Evolutionary conservation across 2,797 vertebrate genomes (phyloP).

Genomic region (Aplochiton taeniatus): DNA sequence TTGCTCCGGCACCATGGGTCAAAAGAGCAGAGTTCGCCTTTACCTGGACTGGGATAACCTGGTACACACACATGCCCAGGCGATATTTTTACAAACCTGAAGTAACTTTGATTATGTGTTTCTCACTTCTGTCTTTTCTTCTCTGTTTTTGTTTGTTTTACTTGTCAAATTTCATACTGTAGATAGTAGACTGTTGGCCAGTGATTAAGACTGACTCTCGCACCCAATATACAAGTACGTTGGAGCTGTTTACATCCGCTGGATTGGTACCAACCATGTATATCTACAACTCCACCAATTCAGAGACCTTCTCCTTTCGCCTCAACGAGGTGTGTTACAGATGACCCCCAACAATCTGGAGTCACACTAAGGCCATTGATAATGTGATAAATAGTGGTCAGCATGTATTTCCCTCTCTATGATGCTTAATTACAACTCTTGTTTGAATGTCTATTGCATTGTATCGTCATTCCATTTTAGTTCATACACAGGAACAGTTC

Average conservation of each 20-base stretch:
- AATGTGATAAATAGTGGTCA: not conserved
- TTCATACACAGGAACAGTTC: not conserved
- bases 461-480: no score
- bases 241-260: constrained; percentile 9
- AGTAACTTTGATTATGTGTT: no score
- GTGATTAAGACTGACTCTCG: not conserved
- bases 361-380: not conserved
- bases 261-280: constrained; percentile 8
- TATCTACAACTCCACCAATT: constrained; percentile 15
- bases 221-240: constrained; percentile 2
- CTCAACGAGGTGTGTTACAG: not conserved
- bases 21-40: constrained; percentile 7
- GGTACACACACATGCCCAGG: not conserved
- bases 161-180: not conserved
- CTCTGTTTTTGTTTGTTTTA: not conserved
- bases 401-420: no score
- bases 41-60: constrained; percentile 12
- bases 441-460: no score
- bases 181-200: constrained; percentile 13
- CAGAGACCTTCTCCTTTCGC: not conserved
- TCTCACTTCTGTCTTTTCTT: not conserved
- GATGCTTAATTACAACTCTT: no score
- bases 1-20: not conserved
- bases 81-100: no score
- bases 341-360: not conserved